These are phyloP conservation scores for Augochlora pura DNA, from an alignment of 1,140 invertebrate genomes.

Conservation along the genomic window DNA sequence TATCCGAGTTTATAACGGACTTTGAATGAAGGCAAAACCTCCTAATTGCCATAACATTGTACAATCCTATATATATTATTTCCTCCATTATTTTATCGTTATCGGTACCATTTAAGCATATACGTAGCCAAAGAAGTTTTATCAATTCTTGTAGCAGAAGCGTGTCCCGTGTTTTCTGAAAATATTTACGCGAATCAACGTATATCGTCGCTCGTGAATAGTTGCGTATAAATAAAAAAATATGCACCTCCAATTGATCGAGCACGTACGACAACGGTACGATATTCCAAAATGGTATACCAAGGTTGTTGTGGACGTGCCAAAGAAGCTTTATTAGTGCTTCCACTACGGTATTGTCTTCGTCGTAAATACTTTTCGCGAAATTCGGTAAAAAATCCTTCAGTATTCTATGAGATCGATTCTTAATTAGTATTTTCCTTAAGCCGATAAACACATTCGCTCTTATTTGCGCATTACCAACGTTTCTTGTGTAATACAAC, in stretches of 20 bases:
- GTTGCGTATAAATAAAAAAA: background rate
- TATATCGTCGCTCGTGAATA: background rate
- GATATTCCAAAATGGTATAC: conserved; percentile 48
- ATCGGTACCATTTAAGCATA: conserved; percentile 28
- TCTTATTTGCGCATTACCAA: conserved; percentile 47
- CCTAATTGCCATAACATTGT: conserved; percentile 56
- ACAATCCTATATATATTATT: conserved; percentile 31
- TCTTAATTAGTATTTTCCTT: conserved; percentile 46
- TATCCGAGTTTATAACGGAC: conserved; percentile 33
- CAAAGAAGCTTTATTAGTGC: conserved; percentile 54
- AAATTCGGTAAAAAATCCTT: conserved; percentile 42
- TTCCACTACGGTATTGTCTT: conserved; percentile 40
- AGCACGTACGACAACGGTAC: conserved; percentile 52
- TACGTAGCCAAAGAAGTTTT: conserved; percentile 50
- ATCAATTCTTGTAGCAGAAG: conserved; percentile 39
- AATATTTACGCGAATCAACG: conserved; percentile 12
- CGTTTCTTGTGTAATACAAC: conserved; percentile 29
- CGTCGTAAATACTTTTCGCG: conserved; percentile 40
- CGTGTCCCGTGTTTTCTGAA: conserved; percentile 40
- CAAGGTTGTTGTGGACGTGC: conserved; percentile 33
- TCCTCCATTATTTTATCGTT: conserved; percentile 32
- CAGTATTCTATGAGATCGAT: conserved; percentile 22
- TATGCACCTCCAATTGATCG: conserved; percentile 55
- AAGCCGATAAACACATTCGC: conserved; percentile 47
- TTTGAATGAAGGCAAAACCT: conserved; percentile 52